Conservation (phyloP, 2,888 invertebrate species). For the Diarsia mendica region DNA sequence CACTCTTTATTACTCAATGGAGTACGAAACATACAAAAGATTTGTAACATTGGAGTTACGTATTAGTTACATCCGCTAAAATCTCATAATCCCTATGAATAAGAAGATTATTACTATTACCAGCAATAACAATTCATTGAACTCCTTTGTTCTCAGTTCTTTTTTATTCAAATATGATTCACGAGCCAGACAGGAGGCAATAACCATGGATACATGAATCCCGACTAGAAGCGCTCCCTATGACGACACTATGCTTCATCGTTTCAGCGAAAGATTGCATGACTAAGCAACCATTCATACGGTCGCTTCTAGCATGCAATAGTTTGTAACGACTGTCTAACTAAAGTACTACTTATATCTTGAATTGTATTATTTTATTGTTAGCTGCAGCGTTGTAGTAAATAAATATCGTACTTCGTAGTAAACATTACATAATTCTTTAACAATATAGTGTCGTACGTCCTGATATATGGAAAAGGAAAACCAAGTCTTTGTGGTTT, state of each 20-base stretch:
- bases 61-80: conserved; percentile 2
- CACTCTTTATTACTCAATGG: background rate
- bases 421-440: conserved; percentile 44
- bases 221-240: conserved; percentile 66
- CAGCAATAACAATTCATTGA: conserved; percentile 41
- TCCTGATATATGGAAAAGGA: conserved; percentile 2
- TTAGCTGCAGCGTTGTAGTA: conserved; percentile 36
- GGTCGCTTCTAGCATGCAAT: conserved; percentile 72
- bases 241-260: conserved; percentile 79
- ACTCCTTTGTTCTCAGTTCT: conserved; percentile 57
- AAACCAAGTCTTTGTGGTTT: conserved; percentile 29
- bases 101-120: conserved; percentile 41
- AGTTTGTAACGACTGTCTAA: conserved; percentile 56
- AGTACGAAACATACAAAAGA: background rate
- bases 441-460: conserved; percentile 6
- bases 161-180: conserved; percentile 59
- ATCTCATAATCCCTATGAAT: conserved; percentile 29
- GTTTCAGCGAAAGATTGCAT: conserved; percentile 81
- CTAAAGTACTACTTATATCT: conserved; percentile 26
- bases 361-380: conserved; percentile 27
- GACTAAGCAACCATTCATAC: conserved; percentile 79
- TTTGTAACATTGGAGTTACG: background rate
- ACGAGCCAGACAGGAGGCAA: conserved; percentile 58
- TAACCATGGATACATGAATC: conserved; percentile 67
- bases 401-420: conserved; percentile 28